phyloP scores from a whole-genome alignment of 2,888 invertebrate genomes.

The Ischnura elegans region DNA sequence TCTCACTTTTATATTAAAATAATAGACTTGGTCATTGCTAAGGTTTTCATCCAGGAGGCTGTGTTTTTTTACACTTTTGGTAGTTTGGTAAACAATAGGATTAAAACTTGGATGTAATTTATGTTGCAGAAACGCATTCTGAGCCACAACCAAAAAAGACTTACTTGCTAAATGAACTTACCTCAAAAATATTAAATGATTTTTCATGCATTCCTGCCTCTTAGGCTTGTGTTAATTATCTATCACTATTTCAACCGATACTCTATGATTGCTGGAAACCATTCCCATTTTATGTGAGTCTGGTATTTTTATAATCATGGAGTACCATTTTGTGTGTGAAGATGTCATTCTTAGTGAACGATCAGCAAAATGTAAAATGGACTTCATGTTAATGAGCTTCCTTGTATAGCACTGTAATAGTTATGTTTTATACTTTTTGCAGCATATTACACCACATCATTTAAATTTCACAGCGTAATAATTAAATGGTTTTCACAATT shows the following conservation, averaged over 20 bases:
- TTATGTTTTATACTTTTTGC: neutral
- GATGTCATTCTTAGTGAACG: neutral
- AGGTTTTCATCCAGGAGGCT: neutral
- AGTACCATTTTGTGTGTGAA: neutral
- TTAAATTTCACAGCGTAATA: neutral
- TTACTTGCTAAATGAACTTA: neutral
- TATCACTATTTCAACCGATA: neutral
- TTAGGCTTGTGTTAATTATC: neutral
- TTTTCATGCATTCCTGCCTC: neutral
- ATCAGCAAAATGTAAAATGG: neutral
- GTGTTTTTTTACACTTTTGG: neutral
- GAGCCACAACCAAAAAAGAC: neutral
- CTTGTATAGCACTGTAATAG: no score
- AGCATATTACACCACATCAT: neutral
- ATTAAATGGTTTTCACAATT: neutral
- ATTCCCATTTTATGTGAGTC: neutral
- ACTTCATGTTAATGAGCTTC: neutral
- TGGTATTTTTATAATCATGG: neutral
- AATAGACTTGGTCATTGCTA: neutral
- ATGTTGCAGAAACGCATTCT: neutral
- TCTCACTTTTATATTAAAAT: neutral
- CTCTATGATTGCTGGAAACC: neutral
- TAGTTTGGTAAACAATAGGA: neutral
- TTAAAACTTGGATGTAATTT: neutral
- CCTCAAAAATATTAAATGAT: neutral